These are phyloP conservation scores for Cherax quadricarinatus DNA, from an alignment of 1,140 invertebrate genomes.

Conservation along the genomic window DNA sequence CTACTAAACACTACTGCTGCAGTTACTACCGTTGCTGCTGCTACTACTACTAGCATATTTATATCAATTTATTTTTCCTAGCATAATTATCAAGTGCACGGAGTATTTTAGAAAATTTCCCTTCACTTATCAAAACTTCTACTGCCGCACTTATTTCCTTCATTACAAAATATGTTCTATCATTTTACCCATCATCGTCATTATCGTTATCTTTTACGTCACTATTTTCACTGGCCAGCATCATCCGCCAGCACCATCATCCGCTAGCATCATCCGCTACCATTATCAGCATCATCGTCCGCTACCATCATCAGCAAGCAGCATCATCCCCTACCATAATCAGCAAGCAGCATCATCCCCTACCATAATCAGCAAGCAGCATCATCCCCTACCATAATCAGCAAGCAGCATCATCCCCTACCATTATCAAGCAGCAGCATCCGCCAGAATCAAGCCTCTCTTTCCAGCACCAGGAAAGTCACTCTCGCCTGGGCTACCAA, in stretches of 20 bases:
- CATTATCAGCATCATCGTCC: not conserved
- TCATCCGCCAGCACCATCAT: not conserved
- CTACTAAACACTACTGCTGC: too few relatives aligned
- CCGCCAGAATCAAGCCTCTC: not conserved
- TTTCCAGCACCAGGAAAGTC: not conserved
- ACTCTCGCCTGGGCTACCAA: too few relatives aligned
- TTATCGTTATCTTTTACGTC: not conserved
- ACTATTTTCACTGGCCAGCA: not conserved
- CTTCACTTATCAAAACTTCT: not conserved
- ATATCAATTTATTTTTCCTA: too few relatives aligned
- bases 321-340: not conserved
- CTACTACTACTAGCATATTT: too few relatives aligned
- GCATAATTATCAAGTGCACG: too few relatives aligned
- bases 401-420: too few relatives aligned
- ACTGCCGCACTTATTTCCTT: not conserved
- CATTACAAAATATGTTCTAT: not conserved
- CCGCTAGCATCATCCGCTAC: not conserved
- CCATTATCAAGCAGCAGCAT: not conserved
- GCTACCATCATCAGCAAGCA: not conserved
- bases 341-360: too few relatives aligned
- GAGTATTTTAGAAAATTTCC: too few relatives aligned
- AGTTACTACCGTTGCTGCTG: too few relatives aligned
- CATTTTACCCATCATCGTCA: not conserved
- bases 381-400: too few relatives aligned
- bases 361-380: too few relatives aligned